These are phyloP conservation scores for Anolis apletophallus DNA, from an alignment of 2,797 vertebrate genomes.

Conservation along the genomic window DNA sequence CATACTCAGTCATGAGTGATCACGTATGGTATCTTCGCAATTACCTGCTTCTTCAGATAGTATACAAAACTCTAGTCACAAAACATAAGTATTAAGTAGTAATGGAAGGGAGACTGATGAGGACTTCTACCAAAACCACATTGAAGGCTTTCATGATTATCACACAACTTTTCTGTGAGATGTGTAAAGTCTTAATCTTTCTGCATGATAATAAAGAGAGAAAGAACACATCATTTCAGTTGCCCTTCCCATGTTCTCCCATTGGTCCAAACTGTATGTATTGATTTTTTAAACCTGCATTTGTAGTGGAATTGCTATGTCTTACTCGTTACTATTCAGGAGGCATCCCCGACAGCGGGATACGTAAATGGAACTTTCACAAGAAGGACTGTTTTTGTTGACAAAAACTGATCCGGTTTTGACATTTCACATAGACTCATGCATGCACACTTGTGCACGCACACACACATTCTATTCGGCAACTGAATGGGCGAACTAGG, in stretches of 20 bases:
- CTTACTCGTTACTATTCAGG: constrained; percentile 17
- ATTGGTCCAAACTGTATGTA: background rate
- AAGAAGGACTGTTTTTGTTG: constrained; percentile 42
- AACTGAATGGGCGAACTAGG: background rate
- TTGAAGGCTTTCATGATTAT: constrained; percentile 37
- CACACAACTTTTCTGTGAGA: constrained; percentile 27
- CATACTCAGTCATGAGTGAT: too few species aligned
- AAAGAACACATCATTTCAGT: constrained; percentile 17
- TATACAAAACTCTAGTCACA: constrained; percentile 14
- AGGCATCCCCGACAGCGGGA: constrained; percentile 7
- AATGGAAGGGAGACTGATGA: background rate
- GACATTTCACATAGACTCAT: constrained; percentile 43
- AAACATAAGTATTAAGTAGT: constrained; percentile 11
- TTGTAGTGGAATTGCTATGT: constrained; percentile 61
- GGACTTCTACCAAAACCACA: constrained; percentile 29
- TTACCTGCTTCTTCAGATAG: background rate
- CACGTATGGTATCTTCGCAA: too few species aligned
- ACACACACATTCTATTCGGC: background rate
- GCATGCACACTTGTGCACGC: background rate
- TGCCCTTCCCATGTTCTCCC: background rate
- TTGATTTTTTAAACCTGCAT: constrained; percentile 48
- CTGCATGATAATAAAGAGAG: constrained; percentile 48
- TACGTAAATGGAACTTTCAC: constrained; percentile 16
- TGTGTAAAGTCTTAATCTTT: constrained; percentile 54
- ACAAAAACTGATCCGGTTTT: constrained; percentile 36